Percentiles rank a stretch among this genome's conserved stretches.
These are phyloP conservation scores for Pionites leucogaster DNA, from an alignment of 2,113 vertebrate species.

Conservation along the genomic window DNA sequence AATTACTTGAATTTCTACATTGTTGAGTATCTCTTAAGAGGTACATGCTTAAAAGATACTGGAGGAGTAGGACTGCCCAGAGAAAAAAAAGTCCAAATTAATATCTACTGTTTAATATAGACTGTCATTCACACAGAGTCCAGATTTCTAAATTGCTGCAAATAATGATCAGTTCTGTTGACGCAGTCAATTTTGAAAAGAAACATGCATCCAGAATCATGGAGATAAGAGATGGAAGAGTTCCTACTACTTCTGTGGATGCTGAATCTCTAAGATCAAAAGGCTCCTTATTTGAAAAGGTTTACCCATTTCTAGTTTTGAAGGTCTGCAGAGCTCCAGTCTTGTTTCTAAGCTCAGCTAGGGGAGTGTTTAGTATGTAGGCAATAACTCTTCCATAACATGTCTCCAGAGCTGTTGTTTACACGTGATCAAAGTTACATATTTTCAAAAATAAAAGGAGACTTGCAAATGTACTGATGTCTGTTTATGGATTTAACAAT, in stretches of 20 bases:
- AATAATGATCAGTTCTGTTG: not conserved
- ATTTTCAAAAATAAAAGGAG: constrained; percentile 3
- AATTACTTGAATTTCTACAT: not conserved
- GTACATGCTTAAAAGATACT: not conserved
- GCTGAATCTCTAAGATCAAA: not conserved
- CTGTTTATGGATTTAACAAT: constrained; percentile 4
- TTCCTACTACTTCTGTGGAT: not conserved
- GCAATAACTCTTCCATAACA: not conserved
- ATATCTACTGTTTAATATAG: not conserved
- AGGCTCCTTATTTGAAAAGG: not conserved
- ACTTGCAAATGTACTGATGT: not conserved
- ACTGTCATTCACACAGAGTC: not conserved
- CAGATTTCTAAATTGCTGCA: not conserved
- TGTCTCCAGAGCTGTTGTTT: not conserved
- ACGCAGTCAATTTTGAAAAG: not conserved
- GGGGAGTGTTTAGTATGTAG: not conserved
- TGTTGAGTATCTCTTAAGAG: not conserved
- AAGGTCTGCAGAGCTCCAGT: not conserved
- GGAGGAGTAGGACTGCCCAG: not conserved
- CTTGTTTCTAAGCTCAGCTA: not conserved
- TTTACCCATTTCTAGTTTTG: not conserved
- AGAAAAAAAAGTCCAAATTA: not conserved
- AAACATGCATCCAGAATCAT: not conserved
- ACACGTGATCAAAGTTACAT: not conserved
- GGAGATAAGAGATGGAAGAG: not conserved